Evolutionary conservation across 2,797 vertebrate genomes (phyloP), one percentile per base, ranked within the genome.

Genomic region (Sebastolobus altivelis): DNA sequence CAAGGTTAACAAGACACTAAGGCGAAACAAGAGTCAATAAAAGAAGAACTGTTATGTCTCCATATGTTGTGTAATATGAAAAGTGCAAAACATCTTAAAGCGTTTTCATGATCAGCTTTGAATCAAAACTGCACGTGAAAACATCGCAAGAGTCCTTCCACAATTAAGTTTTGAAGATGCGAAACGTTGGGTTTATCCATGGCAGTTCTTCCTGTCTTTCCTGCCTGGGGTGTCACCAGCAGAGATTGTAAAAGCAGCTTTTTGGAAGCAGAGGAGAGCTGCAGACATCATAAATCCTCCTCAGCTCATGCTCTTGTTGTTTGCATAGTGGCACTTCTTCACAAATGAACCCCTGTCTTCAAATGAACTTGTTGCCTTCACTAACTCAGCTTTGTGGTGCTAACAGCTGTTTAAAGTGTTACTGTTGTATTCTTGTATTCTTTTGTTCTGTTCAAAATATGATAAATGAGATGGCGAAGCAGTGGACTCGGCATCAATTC

Each of bases 281-380:
- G 65, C 33, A 82, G 22, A 72, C 54, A 83, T 85, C 76, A 76
- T 86, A 88, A 87, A 88, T 83, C 77, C 82, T 60, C 43, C 43
- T 72, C 54, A 58, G 79, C 76, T 86, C 77, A 77, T 80, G 25
- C 25, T 25, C 25, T 65, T 86, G 77, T 87, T 88, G 69, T 79
- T 75, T 74, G 65, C 77, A 67, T 74, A 75, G 74, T 79, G 80
- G 87, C 84, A 87, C 65, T 62, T 82, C 84, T 83, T 94, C 86
- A 93, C 89, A 92, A 84, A 77, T 25, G 77, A 49, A 79, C 20
- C 58, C 63, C 68, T 40, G 31, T 86, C 82, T 89, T 84, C 79
- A 87, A 88, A 82, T 84, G 84, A 90, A 87, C 84, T 76, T 49
- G 80, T 69, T 89, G 74, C 77, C 74, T 76, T 82, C 74, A 82